A percentile compares a stretch with the other conserved stretches of the same genome.
These are phyloP conservation scores for Peromyscus melanophrys DNA, from an alignment of 2,797 vertebrate genomes.

Conservation along the genomic window DNA sequence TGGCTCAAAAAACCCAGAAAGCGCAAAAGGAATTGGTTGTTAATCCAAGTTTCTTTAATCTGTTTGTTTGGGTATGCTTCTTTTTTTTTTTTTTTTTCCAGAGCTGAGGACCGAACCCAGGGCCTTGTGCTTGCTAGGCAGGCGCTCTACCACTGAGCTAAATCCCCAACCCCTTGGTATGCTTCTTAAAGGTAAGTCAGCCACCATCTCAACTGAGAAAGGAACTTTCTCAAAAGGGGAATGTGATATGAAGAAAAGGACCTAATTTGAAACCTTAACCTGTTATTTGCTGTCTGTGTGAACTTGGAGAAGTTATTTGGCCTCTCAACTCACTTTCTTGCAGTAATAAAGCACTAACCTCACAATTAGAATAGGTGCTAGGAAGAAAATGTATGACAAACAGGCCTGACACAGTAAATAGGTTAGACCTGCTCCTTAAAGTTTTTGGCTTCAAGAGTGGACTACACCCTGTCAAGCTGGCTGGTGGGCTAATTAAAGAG, in stretches of 20 bases:
- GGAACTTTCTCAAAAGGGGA: conserved; percentile 22
- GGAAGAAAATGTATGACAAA: not conserved
- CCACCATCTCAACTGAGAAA: conserved; percentile 42
- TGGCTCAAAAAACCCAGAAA: not conserved
- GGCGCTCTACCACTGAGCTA: no score
- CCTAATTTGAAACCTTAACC: conserved; percentile 22
- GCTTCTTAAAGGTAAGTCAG: conserved; percentile 37
- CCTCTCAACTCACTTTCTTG: not conserved
- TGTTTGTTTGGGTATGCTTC: not conserved
- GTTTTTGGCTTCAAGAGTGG: not conserved
- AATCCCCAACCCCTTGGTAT: not conserved
- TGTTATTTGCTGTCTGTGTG: not conserved
- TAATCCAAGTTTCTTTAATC: not conserved
- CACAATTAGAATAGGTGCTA: not conserved
- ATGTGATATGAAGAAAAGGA: conserved; percentile 32
- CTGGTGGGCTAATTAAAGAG: not conserved
- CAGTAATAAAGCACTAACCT: not conserved
- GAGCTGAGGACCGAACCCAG: no score
- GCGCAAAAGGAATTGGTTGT: conserved; percentile 3
- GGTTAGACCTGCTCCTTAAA: conserved; percentile 14
- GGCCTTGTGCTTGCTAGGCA: no score
- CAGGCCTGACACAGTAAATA: not conserved
- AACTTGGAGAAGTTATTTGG: conserved; percentile 30
- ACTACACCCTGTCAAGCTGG: not conserved
- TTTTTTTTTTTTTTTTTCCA: no score